Base-by-base conservation (phyloP, 2,797 vertebrate genomes). In the Falco rusticolus region DNA sequence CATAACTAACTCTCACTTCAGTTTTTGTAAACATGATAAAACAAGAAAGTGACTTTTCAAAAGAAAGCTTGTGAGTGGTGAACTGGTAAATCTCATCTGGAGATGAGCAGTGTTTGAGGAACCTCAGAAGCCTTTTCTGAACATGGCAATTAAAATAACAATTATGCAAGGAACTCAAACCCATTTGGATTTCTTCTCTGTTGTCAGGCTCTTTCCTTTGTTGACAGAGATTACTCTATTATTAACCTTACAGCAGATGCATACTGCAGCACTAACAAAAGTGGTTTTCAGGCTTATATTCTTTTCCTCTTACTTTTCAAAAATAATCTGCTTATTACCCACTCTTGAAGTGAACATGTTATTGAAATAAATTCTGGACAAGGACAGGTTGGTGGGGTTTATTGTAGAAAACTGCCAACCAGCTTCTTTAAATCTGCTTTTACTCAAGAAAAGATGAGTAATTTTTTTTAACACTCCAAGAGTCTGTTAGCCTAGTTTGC, bases 21-120 rank as follows among this genome's bases (percentile, higher is more conserved):
- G 76, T 89, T 97, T 97, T 96, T 95, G 96, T 96, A 97, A 97
- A 96, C 94, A 96, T 80, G 96, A 94, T 96, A 96, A 92, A 97
- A 96, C 92, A 96, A 96, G 94, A 94, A 94, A 97, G 91, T 81
- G 95, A 91, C 94, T 95, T 97, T 92, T 78, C 57, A 87, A 91
- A 94, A 89, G 87, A 93, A 95, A 86, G 63, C 83, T 81, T 78
- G 57, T 33, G 61, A 95, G 76, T 47, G 51, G 74, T 85, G 51
- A n/a, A 48, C 50, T 78, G 61, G 50, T 80, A 94, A 92, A 71
- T 87, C 83, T 96, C 90, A 80, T 76, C 87, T 71, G 63, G 64
- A 82, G 76, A 50, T 7, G 17, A 91, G 64, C 63, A 56, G 74
- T 50, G 85, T 70, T 89, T 68, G 43, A 81, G 68, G 92, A 94